Evolutionary conservation across 2,797 vertebrate genomes (phyloP), one percentile per base, ranked within the genome.

Genomic region (Sebastes steindachneri): DNA sequence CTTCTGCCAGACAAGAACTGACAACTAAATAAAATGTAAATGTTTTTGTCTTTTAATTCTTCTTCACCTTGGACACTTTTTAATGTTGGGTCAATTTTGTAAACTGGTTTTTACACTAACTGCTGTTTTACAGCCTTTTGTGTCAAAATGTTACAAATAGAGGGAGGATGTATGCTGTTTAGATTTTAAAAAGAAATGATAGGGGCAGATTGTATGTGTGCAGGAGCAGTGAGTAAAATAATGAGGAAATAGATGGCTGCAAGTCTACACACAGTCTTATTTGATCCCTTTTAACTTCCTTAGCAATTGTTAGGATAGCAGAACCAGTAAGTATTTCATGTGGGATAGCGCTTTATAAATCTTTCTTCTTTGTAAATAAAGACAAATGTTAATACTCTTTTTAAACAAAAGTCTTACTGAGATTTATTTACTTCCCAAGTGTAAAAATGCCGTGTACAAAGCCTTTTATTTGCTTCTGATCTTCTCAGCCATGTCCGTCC

Each of bases 291-390:
- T 5, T 41, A 69, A 35, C 53, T n/a, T 77, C 4, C 21, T 45
- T 35, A 29, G 23, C 21, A 69, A 3, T 10, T 68, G 7, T 48
- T 84, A 17, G 11, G 31, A 23, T 55, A 51, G 11, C 26, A 62
- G 19, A 55, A 37, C 3, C 11, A 63, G 3, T 23, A 19, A 54
- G 14, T 29, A n/a, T 68, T 74, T 71, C 1, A 21, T 25, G 31
- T 55, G 31, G 3, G 12, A n/a, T 67, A 67, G 35, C 35, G 73
- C n/a, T 84, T 64, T 31, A 25, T 63, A 65, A 73, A 69, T 68
- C n/a, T 58, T 77, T 77, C 11, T 58, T 80, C 10, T 68, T 79
- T 94, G 86, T 92, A 91, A 95, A 94, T 94, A 93, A 93, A 94
- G 79, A 73, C 59, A 75, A n/a, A 67, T 90, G 86, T 87, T 75